phyloP scores from a whole-genome alignment of 2,113 vertebrate genomes.

The Trinectes maculatus region DNA sequence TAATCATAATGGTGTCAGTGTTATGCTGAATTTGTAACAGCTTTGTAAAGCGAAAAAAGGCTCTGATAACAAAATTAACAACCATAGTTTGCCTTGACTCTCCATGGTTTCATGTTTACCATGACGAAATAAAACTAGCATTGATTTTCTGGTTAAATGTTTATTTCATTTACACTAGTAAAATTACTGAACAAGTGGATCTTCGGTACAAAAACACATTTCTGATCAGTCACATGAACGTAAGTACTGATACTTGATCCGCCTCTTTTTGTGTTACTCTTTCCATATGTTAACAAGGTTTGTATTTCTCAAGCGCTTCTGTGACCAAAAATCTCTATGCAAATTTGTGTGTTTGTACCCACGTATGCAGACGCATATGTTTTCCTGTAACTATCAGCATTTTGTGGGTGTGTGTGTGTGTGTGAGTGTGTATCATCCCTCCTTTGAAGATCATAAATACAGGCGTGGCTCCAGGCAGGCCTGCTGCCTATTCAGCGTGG shows the following conservation, averaged over 20 bases:
- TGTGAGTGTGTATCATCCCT: conserved; percentile 65
- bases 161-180: too few species aligned
- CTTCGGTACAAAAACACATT: too few species aligned
- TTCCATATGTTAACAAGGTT: conserved; percentile 1
- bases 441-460: conserved; percentile 80
- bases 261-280: neutral
- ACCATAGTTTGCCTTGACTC: too few species aligned
- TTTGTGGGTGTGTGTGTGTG: conserved; percentile 62
- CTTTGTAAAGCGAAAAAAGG: conserved; percentile 9
- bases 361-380: conserved; percentile 53
- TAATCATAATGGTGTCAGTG: conserved; percentile 49
- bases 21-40: conserved; percentile 21
- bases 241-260: neutral
- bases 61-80: conserved; percentile 28
- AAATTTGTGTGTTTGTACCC: conserved; percentile 41
- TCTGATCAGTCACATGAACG: too few species aligned
- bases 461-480: conserved; percentile 71
- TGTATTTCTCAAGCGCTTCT: conserved; percentile 2
- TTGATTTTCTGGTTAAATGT: neutral
- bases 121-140: neutral
- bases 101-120: too few species aligned
- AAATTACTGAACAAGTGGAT: too few species aligned
- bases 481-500: conserved; percentile 71
- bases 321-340: conserved; percentile 30
- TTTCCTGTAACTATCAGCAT: conserved; percentile 70